phyloP scores from a whole-genome alignment of 2,888 invertebrate genomes.

The Autographa pulchrina region DNA sequence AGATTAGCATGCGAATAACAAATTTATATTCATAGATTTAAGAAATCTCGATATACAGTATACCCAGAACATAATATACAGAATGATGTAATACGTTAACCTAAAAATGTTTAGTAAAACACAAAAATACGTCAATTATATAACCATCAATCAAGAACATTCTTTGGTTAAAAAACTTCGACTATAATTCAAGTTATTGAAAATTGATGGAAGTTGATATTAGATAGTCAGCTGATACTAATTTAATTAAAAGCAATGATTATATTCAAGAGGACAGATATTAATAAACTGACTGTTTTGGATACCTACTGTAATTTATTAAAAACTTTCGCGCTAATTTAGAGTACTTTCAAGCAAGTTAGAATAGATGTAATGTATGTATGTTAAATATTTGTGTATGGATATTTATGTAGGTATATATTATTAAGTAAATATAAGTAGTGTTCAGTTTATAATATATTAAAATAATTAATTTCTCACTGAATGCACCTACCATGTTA shows the following conservation, averaged over 20 bases:
- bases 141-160: not conserved
- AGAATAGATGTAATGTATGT: too few species aligned
- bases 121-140: not conserved
- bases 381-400: too few species aligned
- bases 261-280: not conserved
- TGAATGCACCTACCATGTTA: too few species aligned
- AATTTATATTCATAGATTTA: slow-evolving; percentile 60
- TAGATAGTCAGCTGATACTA: not conserved
- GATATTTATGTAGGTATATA: too few species aligned
- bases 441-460: too few species aligned
- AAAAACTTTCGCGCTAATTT: too few species aligned
- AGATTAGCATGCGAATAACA: slow-evolving; percentile 54
- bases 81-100: not conserved
- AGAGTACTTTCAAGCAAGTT: too few species aligned
- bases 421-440: too few species aligned
- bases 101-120: not conserved
- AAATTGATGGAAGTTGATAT: not conserved
- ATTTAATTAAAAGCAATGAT: not conserved
- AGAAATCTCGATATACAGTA: slow-evolving; percentile 31
- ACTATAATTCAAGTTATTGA: not conserved
- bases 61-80: not conserved
- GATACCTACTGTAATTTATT: too few species aligned
- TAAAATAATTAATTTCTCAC: too few species aligned
- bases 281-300: not conserved
- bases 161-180: not conserved